Conservation (phyloP, 2,113 vertebrate genomes). For the Aleadryas rufinucha region DNA sequence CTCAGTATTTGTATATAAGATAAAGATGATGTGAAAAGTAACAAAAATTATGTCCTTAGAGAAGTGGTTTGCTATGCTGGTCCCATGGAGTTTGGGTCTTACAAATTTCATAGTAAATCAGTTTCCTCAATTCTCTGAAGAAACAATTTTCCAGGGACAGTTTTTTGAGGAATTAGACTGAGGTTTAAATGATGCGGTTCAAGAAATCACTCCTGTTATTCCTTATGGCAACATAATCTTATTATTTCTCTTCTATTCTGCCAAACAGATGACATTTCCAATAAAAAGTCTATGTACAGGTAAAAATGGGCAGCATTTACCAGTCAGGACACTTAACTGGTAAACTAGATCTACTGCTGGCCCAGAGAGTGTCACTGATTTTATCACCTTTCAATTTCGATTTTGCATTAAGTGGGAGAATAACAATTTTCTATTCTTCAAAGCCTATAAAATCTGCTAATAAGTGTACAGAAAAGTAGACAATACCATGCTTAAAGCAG, state of each 20-base stretch:
- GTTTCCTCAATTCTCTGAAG: neutral
- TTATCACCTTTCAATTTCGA: neutral
- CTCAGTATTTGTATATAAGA: neutral
- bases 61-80: neutral
- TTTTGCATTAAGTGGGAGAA: neutral
- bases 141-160: neutral
- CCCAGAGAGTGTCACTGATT: neutral
- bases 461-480: neutral
- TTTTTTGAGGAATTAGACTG: neutral
- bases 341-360: neutral
- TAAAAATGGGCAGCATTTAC: neutral
- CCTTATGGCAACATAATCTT: neutral
- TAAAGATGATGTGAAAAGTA: neutral
- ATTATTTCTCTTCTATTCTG: neutral
- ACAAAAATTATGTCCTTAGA: neutral
- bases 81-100: neutral
- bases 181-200: neutral
- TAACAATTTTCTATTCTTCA: neutral
- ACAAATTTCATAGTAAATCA: neutral
- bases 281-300: neutral
- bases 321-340: neutral
- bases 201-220: neutral
- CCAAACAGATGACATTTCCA: neutral
- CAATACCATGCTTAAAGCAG: neutral
- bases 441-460: neutral